A percentile compares a stretch with the other conserved stretches of the same genome.
Evolutionary conservation across 2,113 vertebrate genomes (phyloP).

Genomic region (Xenopus borealis): DNA sequence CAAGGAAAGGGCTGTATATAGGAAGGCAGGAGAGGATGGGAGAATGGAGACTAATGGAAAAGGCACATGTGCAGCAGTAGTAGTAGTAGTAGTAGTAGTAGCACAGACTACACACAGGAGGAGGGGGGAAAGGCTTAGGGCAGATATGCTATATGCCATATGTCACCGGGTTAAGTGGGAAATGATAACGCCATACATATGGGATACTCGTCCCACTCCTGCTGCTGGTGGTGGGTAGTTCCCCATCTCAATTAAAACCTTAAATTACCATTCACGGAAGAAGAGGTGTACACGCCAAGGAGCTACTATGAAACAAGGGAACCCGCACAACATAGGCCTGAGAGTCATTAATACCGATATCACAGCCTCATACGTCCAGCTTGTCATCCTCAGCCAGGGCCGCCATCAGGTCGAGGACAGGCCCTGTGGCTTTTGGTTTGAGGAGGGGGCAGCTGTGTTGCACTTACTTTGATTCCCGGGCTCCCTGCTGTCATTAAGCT

Average conservation of each 20-base stretch:
- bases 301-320: slow-evolving; percentile 16
- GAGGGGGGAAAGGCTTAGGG: background rate
- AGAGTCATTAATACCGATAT: background rate
- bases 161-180: no score
- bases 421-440: no score
- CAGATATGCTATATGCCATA: no score
- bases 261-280: slow-evolving; percentile 22
- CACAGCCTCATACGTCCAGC: no score
- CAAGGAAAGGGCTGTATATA: background rate
- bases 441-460: no score
- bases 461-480: no score
- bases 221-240: background rate
- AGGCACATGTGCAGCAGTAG: slow-evolving; percentile 10
- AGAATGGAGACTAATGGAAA: slow-evolving; percentile 21
- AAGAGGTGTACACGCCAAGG: slow-evolving; percentile 16
- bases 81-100: no score
- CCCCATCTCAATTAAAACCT: background rate
- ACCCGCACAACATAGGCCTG: slow-evolving; percentile 10
- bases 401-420: no score
- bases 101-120: background rate
- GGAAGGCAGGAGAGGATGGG: background rate
- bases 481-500: no score
- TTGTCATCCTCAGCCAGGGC: no score
- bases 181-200: background rate
- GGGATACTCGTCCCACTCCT: background rate